A percentile compares a stretch with the other conserved stretches of the same genome.
These are phyloP conservation scores for Athalia circularis DNA, from an alignment of 2,888 invertebrate genomes.

Conservation along the genomic window DNA sequence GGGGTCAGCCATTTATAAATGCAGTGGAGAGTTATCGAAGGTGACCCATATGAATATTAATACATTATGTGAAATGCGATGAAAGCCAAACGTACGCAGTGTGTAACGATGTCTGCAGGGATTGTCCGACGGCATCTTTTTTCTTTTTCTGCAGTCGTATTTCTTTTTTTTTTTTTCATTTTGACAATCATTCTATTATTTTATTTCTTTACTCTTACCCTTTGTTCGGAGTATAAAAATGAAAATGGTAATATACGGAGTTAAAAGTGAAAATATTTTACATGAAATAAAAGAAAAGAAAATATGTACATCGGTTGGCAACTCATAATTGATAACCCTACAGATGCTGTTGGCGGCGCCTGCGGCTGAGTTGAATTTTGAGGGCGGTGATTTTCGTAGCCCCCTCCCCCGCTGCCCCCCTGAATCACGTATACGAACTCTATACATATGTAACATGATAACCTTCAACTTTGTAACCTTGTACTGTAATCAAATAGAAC, in stretches of 20 bases:
- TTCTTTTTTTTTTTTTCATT: too few species aligned
- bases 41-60: constrained; percentile 31
- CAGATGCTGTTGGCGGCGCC: neutral
- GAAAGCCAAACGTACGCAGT: constrained; percentile 24
- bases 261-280: neutral
- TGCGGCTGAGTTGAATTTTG: neutral
- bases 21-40: constrained; percentile 28
- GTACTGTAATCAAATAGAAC: too few species aligned
- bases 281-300: constrained; percentile 16
- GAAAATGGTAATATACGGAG: constrained; percentile 4
- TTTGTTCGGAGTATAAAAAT: neutral
- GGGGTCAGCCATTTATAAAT: constrained; percentile 7
- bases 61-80: neutral
- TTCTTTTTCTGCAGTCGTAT: too few species aligned
- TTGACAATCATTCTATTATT: too few species aligned
- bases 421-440: too few species aligned
- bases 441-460: too few species aligned
- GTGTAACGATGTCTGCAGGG: constrained; percentile 7
- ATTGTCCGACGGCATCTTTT: too few species aligned
- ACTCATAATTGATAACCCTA: constrained; percentile 25
- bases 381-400: too few species aligned
- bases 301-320: constrained; percentile 30
- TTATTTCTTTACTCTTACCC: too few species aligned
- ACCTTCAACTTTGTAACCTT: too few species aligned
- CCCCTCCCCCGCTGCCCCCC: too few species aligned